Base-by-base conservation (phyloP, 2,888 invertebrate species). In the Eudasyphora cyanicolor region DNA sequence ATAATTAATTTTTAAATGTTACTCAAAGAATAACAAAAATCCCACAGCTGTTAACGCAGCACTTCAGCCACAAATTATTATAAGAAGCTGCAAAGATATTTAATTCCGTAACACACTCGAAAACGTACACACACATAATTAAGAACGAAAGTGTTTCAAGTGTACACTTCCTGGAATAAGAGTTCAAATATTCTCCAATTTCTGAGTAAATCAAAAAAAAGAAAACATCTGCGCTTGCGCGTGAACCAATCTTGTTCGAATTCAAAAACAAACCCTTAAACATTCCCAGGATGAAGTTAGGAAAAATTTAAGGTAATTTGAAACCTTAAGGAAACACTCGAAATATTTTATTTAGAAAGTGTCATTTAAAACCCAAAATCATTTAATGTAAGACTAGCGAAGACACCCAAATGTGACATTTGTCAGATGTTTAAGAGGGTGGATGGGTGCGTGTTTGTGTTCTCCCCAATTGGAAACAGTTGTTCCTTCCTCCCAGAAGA, bases 291-390 rank as follows among this genome's bases (percentile, higher is more conserved):
- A 24, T 10, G 4, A 57, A 54, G 8, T 45, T 29, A 49, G 24
- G n/a, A n/a, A n/a, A n/a, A n/a, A n/a, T n/a, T n/a, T n/a, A n/a
- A 74, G 74, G 82, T 54, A 79, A 82, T 79, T 71, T 62, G 69
- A 82, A 82, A 82, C 79, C 69, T 73, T 60, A 32, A 79, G 71
- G 76, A 82, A 76, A 82, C 57, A 27, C 57, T 62, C 71, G 29
- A 45, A 60, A 60, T 12, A 27, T 8, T n/a, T 38, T 38, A 35
- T 29, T 3, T n/a, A n/a, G 67, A 21, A 27, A n/a, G n/a, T 54
- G 64, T 19, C 62, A 42, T 69, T 29, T 69, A 51, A 38, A 64
- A 78, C n/a, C 2, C n/a, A 17, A 45, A n/a, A n/a, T n/a, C n/a
- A n/a, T n/a, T n/a, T n/a, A n/a, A n/a, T n/a, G n/a, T n/a, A 51